Evolutionary conservation across 2,888 invertebrate genomes (phyloP), one percentile per base, ranked within the genome.

Genomic region (Muschampia plurimacula): DNA sequence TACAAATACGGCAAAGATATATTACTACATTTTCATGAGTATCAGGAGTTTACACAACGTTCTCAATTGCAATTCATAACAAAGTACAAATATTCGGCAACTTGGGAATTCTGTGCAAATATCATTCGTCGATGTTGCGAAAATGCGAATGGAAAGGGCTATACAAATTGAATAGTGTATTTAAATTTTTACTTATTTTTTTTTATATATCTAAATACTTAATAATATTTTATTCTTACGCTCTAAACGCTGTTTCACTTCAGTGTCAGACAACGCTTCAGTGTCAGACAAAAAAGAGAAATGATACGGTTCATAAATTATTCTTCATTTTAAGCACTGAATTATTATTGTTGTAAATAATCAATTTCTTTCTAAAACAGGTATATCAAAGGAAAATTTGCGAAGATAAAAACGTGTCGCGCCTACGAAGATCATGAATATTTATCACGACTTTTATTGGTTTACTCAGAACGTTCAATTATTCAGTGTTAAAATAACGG

Each of bases 371-470:
- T 60, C 60, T 36, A 60, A 60, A 36, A 60, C 60, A 60, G 32
- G 60, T 60, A n/a, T 60, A 67, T 67, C 52, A 67, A 39, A 39
- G 52, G 39, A 52, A 55, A 67, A 39, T 52, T 39, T 39, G 15
- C 39, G 55, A 52, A n/a, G 39, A 39, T 39, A 67, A 67, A 59
- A 67, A 60, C n/a, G 22, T 39, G 39, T 36, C n/a, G 32, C 66
- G 55, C 39, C 15, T 57, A 22, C 66, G 55, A 22, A 39, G 22
- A 57, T 67, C 57, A 67, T 67, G 67, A 67, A 67, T 67, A 67
- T 67, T 67, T 67, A 67, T 67, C 28, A 32, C 36, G 39, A 57
- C 39, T 67, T 67, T 67, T 67, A 67, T 67, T 67, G 55, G 55
- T 55, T 28, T 28, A 41, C 67, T 67, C 67, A 67, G 41, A 57